These are phyloP conservation scores for Limenitis arthemis DNA, from an alignment of 2,888 invertebrate species.

Conservation along the genomic window DNA sequence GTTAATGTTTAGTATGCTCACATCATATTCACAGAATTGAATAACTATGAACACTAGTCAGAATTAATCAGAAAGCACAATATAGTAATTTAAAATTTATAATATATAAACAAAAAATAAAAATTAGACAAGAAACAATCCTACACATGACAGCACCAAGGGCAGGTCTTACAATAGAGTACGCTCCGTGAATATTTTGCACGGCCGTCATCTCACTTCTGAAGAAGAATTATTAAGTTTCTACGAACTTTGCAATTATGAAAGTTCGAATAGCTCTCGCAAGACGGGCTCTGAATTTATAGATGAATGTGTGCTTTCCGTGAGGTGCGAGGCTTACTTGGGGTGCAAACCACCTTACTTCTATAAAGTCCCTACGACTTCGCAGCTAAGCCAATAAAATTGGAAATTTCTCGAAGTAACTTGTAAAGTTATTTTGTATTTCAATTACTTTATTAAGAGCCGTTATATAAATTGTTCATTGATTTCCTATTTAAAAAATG, in stretches of 20 bases:
- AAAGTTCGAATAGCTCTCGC: slow-evolving; percentile 70
- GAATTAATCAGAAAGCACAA: too few relatives aligned
- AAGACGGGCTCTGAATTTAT: slow-evolving; percentile 70
- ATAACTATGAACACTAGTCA: too few relatives aligned
- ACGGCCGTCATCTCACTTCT: slow-evolving; percentile 67
- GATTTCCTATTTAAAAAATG: slow-evolving; percentile 1
- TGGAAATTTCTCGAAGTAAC: slow-evolving; percentile 28
- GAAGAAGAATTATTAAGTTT: slow-evolving; percentile 73
- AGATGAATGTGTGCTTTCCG: slow-evolving; percentile 63
- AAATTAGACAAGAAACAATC: slow-evolving; percentile 9
- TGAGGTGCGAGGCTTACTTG: slow-evolving; percentile 40
- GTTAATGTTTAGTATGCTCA: too few relatives aligned
- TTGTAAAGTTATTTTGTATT: slow-evolving; percentile 25
- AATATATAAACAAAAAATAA: slow-evolving; percentile 28
- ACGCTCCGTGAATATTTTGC: slow-evolving; percentile 68
- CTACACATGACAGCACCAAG: slow-evolving; percentile 44
- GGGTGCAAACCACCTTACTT: slow-evolving; percentile 36
- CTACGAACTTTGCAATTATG: slow-evolving; percentile 70
- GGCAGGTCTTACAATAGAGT: slow-evolving; percentile 48
- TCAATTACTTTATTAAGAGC: slow-evolving; percentile 16
- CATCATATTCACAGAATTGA: too few relatives aligned
- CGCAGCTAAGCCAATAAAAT: slow-evolving; percentile 33
- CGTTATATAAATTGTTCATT: slow-evolving; percentile 1
- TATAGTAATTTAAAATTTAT: background rate
- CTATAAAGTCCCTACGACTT: slow-evolving; percentile 31